These are phyloP conservation scores for Oscheius sp. DNA, from an alignment of 1,140 invertebrate species.

Conservation along the genomic window DNA sequence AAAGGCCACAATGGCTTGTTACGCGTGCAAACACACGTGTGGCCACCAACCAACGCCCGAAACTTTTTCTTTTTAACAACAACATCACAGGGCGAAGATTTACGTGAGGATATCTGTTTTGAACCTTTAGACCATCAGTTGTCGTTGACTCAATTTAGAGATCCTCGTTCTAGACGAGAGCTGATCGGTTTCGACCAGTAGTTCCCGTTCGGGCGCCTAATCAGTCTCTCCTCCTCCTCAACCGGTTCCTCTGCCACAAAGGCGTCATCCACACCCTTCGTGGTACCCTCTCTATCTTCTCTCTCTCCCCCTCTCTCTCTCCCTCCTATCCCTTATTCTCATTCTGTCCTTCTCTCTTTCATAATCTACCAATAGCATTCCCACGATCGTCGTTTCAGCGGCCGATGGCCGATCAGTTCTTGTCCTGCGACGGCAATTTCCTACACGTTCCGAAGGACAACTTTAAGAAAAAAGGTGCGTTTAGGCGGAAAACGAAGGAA, in stretches of 20 bases:
- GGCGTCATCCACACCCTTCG: neutral
- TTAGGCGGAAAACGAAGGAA: neutral
- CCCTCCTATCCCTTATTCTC: neutral
- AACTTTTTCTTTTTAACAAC: neutral
- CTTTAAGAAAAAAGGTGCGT: neutral
- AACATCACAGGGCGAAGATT: neutral
- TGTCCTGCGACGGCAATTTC: slow-evolving; percentile 1
- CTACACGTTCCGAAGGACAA: neutral
- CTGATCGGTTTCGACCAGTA: neutral
- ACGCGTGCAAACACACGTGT: too few species aligned
- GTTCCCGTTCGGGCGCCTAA: neutral
- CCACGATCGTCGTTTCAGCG: neutral
- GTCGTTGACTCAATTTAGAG: neutral
- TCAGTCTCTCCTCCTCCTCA: neutral
- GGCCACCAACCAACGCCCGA: neutral
- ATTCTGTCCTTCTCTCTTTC: neutral
- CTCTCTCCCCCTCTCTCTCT: neutral
- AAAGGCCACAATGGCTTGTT: too few species aligned
- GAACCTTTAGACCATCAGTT: neutral
- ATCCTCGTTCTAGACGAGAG: neutral
- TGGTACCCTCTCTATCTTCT: neutral
- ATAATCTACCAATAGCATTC: neutral
- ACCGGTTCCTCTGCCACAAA: neutral
- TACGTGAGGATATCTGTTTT: neutral
- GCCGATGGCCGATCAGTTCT: neutral